Conservation (phyloP, 2,797 vertebrate species). For the Centroberyx gerrardi region DNA sequence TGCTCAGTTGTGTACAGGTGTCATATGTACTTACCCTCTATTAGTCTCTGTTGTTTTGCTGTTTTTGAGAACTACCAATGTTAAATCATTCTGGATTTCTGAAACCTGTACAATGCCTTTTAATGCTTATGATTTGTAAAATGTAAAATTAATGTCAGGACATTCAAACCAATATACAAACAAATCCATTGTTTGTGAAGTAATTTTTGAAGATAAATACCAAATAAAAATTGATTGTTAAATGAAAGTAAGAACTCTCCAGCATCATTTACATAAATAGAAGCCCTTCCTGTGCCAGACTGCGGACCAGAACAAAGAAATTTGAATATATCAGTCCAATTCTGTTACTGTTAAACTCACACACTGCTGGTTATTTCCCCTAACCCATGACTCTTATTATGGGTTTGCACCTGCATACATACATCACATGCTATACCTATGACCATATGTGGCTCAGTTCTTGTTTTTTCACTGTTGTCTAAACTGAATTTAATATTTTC, state of each 20-base stretch:
- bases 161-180: constrained; percentile 56
- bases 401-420: too few species aligned
- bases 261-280: background rate
- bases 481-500: too few species aligned
- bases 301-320: background rate
- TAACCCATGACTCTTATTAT: too few species aligned
- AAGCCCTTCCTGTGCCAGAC: too few species aligned
- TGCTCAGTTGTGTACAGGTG: constrained; percentile 5
- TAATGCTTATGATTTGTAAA: constrained; percentile 60
- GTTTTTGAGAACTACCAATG: constrained; percentile 45
- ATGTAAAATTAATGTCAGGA: constrained; percentile 44
- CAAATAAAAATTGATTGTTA: constrained; percentile 77
- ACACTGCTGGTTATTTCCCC: too few species aligned
- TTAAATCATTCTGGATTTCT: constrained; percentile 33
- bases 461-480: too few species aligned
- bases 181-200: constrained; percentile 53
- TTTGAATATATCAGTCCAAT: too few species aligned
- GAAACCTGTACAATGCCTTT: constrained; percentile 46
- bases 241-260: constrained; percentile 19
- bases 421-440: too few species aligned
- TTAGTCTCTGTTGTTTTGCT: constrained; percentile 34
- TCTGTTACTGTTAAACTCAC: too few species aligned
- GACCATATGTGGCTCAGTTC: too few species aligned
- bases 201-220: constrained; percentile 66
- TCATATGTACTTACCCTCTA: background rate